Conservation (phyloP, 2,888 invertebrate species). For the Zaprionus lineosus region DNA sequence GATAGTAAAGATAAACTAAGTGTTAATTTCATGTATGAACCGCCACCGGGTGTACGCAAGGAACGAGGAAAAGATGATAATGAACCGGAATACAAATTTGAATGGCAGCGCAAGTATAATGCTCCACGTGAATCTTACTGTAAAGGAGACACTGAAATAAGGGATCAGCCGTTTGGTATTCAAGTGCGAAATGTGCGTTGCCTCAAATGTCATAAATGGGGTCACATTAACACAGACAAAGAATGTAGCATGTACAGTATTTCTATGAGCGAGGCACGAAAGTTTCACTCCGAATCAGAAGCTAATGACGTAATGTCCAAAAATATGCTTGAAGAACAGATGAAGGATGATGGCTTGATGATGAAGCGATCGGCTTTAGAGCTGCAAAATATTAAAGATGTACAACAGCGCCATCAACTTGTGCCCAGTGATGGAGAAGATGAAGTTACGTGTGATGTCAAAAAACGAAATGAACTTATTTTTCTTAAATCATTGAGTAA, state of each 20-base stretch:
- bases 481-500: slow-evolving; percentile 92
- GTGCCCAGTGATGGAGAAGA: slow-evolving; percentile 84
- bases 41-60: slow-evolving; percentile 97
- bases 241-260: slow-evolving; percentile 97
- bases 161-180: slow-evolving; percentile 99
- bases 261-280: slow-evolving; percentile 91
- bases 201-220: slow-evolving; percentile 99
- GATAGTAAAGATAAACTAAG: slow-evolving; percentile 99
- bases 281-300: slow-evolving; percentile 86
- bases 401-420: slow-evolving; percentile 84
- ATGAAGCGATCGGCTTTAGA: slow-evolving; percentile 91
- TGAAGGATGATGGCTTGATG: slow-evolving; percentile 95
- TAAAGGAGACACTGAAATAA: slow-evolving; percentile 97
- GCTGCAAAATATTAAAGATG: slow-evolving; percentile 84
- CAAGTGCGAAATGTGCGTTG: slow-evolving; percentile 98
- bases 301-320: slow-evolving; percentile 87
- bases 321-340: slow-evolving; percentile 91
- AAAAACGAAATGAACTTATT: slow-evolving; percentile 85
- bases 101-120: slow-evolving; percentile 99
- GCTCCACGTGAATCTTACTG: slow-evolving; percentile 99
- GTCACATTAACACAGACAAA: slow-evolving; percentile 91
- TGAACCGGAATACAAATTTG: slow-evolving; percentile 99
- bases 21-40: slow-evolving; percentile 99
- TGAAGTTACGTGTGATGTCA: slow-evolving; percentile 33
- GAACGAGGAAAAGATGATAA: slow-evolving; percentile 95